Evolutionary conservation across 2,113 vertebrate species (phyloP), one percentile per base, ranked within the genome.

Genomic region (Platycercus adscitus): DNA sequence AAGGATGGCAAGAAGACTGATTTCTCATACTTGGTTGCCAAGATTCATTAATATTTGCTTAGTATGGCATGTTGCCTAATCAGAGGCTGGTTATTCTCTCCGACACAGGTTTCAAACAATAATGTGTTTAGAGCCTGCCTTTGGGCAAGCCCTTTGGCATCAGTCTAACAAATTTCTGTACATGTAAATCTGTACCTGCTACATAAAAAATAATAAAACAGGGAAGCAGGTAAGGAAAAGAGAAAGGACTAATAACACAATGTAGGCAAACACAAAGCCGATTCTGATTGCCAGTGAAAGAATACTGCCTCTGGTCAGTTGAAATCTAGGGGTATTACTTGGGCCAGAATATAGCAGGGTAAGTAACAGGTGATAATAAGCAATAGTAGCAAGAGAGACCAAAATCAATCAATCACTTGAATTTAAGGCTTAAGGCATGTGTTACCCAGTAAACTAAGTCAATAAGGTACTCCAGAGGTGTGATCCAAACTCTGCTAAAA

Each of bases 21-120:
- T 92, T 95, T 85, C 78, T 95, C 89, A 52, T 78, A 55, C 66
- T 91, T 68, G 60, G 41, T 83, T 95, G 95, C 95, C 96, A 97
- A 93, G 89, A 96, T 91, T 95, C 94, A 88, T 96, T 92, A 94
- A 92, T 97, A 96, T 92, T 83, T 96, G 92, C 95, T 91, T 91
- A 89, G 83, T n/a, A 72, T 97, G 95, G 96, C 94, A 76, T 4
- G 5, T 29, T 95, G 95, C 92, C 89, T 95, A 86, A 95, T 85
- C 93, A 90, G 91, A 95, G 91, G 16, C 88, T 96, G 89, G 25
- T 83, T 93, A 86, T 82, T 81, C 64, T 89, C 81, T 61, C 92
- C 33, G 20, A 82, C 80, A 37, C 77, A 78, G 86, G 89, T 95
- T 97, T 93, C 94, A 94, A 94, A 81, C 88, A 96, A 78, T 94